Conservation (phyloP, 2,888 invertebrate species). For the Eubasilissa splendida region DNA sequence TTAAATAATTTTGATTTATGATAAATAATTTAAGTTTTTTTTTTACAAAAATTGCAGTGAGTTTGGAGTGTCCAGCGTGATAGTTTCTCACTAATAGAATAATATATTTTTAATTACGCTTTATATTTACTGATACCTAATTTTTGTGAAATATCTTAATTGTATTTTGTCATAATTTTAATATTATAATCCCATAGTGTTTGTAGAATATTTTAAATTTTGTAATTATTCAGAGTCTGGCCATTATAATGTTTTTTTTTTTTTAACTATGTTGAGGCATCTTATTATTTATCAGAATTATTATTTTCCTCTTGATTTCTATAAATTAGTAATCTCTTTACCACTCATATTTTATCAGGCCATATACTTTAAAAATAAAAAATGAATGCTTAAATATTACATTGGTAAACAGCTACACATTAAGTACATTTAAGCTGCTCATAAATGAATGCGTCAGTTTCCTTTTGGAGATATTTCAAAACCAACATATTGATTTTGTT, state of each 20-base stretch:
- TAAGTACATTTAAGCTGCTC: too few species aligned
- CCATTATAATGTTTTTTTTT: slow-evolving; percentile 6
- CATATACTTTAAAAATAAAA: too few species aligned
- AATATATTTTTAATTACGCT: slow-evolving; percentile 44
- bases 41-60: slow-evolving; percentile 32
- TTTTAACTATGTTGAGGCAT: neutral
- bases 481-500: neutral
- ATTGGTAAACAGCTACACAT: too few species aligned
- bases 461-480: too few species aligned
- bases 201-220: slow-evolving; percentile 16
- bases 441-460: too few species aligned
- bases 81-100: slow-evolving; percentile 39
- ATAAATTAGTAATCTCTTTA: too few species aligned
- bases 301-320: too few species aligned
- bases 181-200: slow-evolving; percentile 20
- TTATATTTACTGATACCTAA: slow-evolving; percentile 42
- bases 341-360: too few species aligned
- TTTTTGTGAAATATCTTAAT: slow-evolving; percentile 36
- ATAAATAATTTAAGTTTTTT: slow-evolving; percentile 29
- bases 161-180: slow-evolving; percentile 31
- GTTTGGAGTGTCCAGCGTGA: slow-evolving; percentile 26
- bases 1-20: slow-evolving; percentile 20
- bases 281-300: neutral
- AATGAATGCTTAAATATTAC: too few species aligned
- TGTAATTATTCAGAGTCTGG: slow-evolving; percentile 12